Evolutionary conservation across 2,888 invertebrate species (phyloP).

Genomic region (Thereva nobilitata): DNA sequence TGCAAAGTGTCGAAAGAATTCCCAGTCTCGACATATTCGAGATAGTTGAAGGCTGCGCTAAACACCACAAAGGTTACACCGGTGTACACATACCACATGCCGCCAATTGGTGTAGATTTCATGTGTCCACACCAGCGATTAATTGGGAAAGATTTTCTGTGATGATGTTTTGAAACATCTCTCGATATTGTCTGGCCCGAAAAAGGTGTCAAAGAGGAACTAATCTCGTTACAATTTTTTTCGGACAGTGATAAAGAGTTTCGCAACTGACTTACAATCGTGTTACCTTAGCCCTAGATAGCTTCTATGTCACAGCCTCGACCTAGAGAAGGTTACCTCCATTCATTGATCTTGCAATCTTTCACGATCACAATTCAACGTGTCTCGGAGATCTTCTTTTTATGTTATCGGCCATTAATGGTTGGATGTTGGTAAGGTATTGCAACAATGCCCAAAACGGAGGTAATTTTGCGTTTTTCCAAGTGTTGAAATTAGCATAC

Average conservation of each 20-base stretch:
- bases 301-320: conserved; percentile 33
- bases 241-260: conserved; percentile 8
- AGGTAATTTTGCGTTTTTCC: conserved; percentile 22
- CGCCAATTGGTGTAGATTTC: background rate
- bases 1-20: conserved; percentile 31
- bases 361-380: conserved; percentile 15
- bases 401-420: conserved; percentile 4
- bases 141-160: background rate
- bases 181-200: too few species aligned
- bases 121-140: background rate
- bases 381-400: background rate
- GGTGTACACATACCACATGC: background rate
- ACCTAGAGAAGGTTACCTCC: conserved; percentile 35
- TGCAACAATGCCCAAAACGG: conserved; percentile 20
- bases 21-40: conserved; percentile 17
- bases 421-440: conserved; percentile 6
- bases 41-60: conserved; percentile 20
- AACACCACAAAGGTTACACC: conserved; percentile 21
- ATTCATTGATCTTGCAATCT: conserved; percentile 38
- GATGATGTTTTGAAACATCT: too few species aligned
- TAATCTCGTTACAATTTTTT: background rate
- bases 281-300: conserved; percentile 31
- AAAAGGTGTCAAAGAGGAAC: background rate
- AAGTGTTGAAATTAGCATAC: conserved; percentile 17
- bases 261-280: conserved; percentile 9